Base-by-base conservation (phyloP, 2,113 vertebrate species). In the Narcine bancroftii region DNA sequence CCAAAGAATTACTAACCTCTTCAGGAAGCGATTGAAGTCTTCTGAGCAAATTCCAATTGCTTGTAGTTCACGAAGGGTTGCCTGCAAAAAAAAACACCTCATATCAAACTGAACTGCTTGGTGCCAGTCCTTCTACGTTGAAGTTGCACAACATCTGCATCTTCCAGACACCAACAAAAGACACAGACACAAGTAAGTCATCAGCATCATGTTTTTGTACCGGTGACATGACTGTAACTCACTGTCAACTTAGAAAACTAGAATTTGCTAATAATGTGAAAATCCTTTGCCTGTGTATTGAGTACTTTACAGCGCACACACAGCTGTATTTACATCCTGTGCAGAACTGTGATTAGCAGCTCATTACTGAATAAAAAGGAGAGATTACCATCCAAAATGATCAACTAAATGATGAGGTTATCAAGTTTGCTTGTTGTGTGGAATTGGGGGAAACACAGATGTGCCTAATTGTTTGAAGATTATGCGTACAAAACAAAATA, bases 271-370 rank as follows among this genome's bases (percentile, higher is more conserved):
- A 85, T 36, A 85, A 60, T 2, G 3, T 85, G 81, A 85, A 11
- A 26, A 56, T 50, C 50, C 50, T 56, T 85, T 56, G 5, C 50
- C 33, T 53, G 15, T 60, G 50, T n/a, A 39, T 83, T 56, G 79
- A 56, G 50, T 60, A 19, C 53, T 85, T 85, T 5, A 85, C 53
- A 33, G 13, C 50, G n/a, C n/a, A n/a, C n/a, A n/a, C n/a, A 85
- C 81, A 85, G 81, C 81, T 85, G 81, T 60, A 85, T 85, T 85
- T 85, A 85, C 50, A 60, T 85, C 81, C 81, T 85, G 53, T 33
- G 53, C 6, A 5, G 13, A 36, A n/a, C 56, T 36, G 50, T 36
- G 81, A 85, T 85, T 85, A 33, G 50, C 81, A 85, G 33, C 50
- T 85, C 50, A 85, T 85, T 85, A 85, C 5, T 53, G 4, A 85